Evolutionary conservation across 2,797 vertebrate genomes (phyloP).

Genomic region (Amphiprion clarkii): DNA sequence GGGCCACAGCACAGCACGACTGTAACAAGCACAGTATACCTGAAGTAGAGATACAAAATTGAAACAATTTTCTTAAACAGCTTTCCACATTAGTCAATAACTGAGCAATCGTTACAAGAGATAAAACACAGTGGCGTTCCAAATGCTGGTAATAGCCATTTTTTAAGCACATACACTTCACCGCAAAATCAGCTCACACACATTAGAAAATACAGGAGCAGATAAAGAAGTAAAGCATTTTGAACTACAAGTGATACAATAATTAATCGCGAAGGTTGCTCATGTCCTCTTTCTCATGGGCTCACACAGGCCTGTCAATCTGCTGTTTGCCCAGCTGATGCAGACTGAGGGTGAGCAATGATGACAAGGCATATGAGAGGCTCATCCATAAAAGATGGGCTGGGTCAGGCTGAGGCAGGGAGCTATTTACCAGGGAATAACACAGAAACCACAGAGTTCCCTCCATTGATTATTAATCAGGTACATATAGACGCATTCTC

Average conservation of each 20-base stretch:
- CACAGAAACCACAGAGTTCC: constrained; percentile 43
- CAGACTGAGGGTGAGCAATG: constrained; percentile 60
- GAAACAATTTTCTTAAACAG: too few species aligned
- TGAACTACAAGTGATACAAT: too few species aligned
- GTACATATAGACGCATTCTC: constrained; percentile 24
- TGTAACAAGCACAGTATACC: constrained; percentile 39
- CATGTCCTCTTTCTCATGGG: constrained; percentile 8
- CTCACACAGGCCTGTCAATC: constrained; percentile 47
- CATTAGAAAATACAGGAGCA: too few species aligned
- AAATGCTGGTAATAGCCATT: neutral
- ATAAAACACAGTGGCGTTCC: too few species aligned
- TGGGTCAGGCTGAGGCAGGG: constrained; percentile 18
- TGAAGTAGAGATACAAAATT: neutral
- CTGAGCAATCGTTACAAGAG: too few species aligned
- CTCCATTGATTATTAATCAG: constrained; percentile 70
- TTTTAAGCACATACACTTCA: too few species aligned
- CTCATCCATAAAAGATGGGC: constrained; percentile 80
- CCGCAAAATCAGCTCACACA: too few species aligned
- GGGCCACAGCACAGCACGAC: neutral
- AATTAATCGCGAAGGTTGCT: too few species aligned
- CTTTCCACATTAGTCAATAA: too few species aligned
- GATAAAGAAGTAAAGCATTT: too few species aligned
- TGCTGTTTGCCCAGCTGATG: constrained; percentile 53
- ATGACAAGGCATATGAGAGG: constrained; percentile 57
- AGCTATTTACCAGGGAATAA: constrained; percentile 66